phyloP scores from a whole-genome alignment of 2,888 invertebrate genomes.

The Leptarthrus brevirostris region DNA sequence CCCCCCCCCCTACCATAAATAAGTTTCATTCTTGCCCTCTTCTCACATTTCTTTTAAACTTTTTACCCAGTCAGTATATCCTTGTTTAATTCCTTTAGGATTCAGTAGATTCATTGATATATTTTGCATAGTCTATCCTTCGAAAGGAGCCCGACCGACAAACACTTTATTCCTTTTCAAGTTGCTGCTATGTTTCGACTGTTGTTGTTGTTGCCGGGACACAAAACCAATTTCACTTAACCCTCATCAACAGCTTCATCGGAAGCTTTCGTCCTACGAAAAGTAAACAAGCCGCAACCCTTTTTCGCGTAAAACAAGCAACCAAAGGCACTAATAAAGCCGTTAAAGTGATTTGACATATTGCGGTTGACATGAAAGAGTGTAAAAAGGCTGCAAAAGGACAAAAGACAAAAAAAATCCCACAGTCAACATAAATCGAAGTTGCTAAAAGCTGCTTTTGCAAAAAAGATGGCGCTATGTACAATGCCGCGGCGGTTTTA shows the following conservation, averaged over 20 bases:
- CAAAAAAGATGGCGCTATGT: background rate
- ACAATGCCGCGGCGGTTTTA: constrained; percentile 48
- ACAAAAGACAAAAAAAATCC: constrained; percentile 9
- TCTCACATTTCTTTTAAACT: too few relatives aligned
- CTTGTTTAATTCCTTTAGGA: too few relatives aligned
- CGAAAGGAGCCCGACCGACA: too few relatives aligned
- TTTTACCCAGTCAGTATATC: too few relatives aligned
- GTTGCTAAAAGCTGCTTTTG: constrained; percentile 3
- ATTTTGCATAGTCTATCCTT: too few relatives aligned
- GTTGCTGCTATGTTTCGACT: background rate
- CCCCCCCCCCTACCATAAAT: too few relatives aligned
- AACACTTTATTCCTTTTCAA: background rate
- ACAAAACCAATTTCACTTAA: constrained; percentile 45
- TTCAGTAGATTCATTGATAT: too few relatives aligned
- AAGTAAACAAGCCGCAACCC: constrained; percentile 36
- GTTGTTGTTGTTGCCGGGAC: constrained; percentile 11
- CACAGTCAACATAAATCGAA: constrained; percentile 6
- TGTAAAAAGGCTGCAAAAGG: background rate
- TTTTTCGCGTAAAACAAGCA: constrained; percentile 34
- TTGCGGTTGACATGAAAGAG: constrained; percentile 14
- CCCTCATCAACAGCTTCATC: constrained; percentile 40
- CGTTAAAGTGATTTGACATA: constrained; percentile 45
- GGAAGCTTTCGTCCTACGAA: constrained; percentile 8
- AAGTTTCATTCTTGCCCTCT: too few relatives aligned
- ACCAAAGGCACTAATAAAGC: constrained; percentile 45